Evolutionary conservation across 2,113 vertebrate genomes (phyloP).

Genomic region (Geococcyx californianus): DNA sequence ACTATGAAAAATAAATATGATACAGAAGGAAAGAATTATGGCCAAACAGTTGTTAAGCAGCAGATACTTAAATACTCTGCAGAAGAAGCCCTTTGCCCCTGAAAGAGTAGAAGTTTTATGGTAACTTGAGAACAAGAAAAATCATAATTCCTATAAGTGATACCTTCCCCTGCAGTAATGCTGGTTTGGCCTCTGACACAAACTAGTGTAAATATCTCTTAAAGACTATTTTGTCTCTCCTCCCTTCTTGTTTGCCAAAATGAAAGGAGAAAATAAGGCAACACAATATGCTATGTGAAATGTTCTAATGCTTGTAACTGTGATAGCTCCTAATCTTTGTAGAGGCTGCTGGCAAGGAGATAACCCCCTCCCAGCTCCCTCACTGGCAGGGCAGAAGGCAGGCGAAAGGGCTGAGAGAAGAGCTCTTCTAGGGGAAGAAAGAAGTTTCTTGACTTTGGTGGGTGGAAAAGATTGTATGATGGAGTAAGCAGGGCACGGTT

Average conservation of each 20-base stretch:
- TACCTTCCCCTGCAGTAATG: not conserved
- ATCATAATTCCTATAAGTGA: not conserved
- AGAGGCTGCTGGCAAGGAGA: not conserved
- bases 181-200: not conserved
- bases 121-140: not conserved
- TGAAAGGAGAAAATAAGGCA: not conserved
- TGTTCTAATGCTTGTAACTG: not conserved
- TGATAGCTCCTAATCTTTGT: not conserved
- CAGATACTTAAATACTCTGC: not conserved
- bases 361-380: no score
- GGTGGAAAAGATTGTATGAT: not conserved
- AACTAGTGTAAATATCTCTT: not conserved
- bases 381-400: not conserved
- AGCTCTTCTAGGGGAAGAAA: not conserved
- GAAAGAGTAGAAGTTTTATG: not conserved
- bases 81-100: not conserved
- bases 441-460: not conserved
- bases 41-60: not conserved
- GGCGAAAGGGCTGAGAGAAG: not conserved
- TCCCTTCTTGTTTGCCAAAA: not conserved
- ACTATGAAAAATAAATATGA: not conserved
- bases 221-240: not conserved
- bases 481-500: not conserved
- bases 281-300: not conserved
- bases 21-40: not conserved